Conservation (phyloP, 2,113 vertebrate species). For the Cynopterus brachyotis region DNA sequence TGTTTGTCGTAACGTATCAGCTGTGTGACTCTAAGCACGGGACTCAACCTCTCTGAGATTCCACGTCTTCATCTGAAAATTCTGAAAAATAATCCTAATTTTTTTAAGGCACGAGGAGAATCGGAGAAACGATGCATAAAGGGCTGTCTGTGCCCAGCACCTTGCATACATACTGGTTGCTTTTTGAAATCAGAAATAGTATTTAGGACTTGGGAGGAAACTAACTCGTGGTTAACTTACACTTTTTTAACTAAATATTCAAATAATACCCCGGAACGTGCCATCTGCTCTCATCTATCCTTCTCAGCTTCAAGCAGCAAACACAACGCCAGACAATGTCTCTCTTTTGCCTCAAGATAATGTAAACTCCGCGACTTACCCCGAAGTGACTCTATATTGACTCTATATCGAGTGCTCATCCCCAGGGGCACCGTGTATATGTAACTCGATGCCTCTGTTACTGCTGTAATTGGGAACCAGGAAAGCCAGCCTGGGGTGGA, state of each 20-base stretch:
- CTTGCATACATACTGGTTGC: not conserved
- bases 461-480: conserved; percentile 53
- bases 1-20: not conserved
- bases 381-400: conserved; percentile 22
- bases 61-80: not conserved
- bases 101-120: not conserved
- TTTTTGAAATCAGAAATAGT: not conserved
- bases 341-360: conserved; percentile 35
- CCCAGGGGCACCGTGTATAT: not conserved
- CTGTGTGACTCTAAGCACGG: not conserved
- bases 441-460: conserved; percentile 44
- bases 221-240: not conserved
- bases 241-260: not conserved
- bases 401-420: conserved; percentile 21
- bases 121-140: not conserved
- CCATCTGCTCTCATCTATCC: not conserved
- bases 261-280: not conserved
- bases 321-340: not conserved
- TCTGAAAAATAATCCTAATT: not conserved
- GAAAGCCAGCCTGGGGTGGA: not conserved
- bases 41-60: not conserved
- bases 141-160: not conserved
- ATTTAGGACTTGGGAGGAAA: not conserved
- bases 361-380: conserved; percentile 1
- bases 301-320: not conserved